Conservation (phyloP, 2,113 vertebrate genomes). For the Martes martes region DNA sequence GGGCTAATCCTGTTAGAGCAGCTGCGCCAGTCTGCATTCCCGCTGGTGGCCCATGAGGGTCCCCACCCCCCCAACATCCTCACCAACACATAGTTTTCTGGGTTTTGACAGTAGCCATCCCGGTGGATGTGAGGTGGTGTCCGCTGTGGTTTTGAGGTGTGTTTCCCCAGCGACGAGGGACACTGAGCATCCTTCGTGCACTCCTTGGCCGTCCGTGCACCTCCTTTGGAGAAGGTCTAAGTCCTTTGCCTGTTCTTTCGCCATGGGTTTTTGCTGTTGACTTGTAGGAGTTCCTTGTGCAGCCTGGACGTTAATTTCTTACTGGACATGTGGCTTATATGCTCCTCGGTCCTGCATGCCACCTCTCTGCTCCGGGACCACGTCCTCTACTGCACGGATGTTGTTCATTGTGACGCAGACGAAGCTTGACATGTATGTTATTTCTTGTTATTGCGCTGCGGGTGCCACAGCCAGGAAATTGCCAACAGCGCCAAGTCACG, state of each 20-base stretch:
- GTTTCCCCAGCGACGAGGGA: not conserved
- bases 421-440: not conserved
- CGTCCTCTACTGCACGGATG: not conserved
- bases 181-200: too few species aligned
- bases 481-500: too few species aligned
- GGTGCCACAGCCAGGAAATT: not conserved
- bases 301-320: not conserved
- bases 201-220: not conserved
- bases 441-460: not conserved
- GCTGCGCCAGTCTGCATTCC: not conserved
- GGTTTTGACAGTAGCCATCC: not conserved
- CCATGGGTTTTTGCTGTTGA: not conserved
- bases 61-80: not conserved
- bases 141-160: not conserved
- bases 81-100: not conserved
- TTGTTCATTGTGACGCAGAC: too few species aligned
- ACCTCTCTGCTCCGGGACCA: not conserved
- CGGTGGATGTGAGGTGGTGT: not conserved
- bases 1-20: not conserved
- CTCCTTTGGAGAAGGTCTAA: not conserved
- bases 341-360: not conserved
- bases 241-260: not conserved
- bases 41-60: too few species aligned
- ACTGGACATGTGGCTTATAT: not conserved
- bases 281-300: not conserved